Evolutionary conservation across 2,797 vertebrate species (phyloP), one percentile per base, ranked within the genome.

Genomic region (Hirundo rustica): DNA sequence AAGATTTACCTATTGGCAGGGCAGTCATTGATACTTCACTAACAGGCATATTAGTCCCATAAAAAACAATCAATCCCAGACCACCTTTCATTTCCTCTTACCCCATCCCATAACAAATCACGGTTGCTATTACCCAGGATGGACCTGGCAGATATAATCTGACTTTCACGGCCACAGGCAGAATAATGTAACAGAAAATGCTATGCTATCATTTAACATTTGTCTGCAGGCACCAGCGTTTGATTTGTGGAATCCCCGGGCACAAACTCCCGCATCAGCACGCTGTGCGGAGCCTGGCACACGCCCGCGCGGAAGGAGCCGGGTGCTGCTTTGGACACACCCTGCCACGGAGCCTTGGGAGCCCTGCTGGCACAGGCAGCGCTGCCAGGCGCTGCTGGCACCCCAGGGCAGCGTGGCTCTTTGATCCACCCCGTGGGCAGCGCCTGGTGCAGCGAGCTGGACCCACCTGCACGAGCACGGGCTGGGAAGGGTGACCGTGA

Each of bases 351-450:
- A 8, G 72, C 0, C 38, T 12, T 82, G 50, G 92, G 75, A 83
- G 54, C 68, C n/a, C 61, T 50, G 38, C 38, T 38, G 45, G 19
- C n/a, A 2, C 53, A 68, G 22, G 53, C 16, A 80, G 88, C 47
- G 7, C 11, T 77, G 16, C 61, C 57, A 60, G 77, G 36, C 53
- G 44, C 71, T 68, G 67, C 82, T 82, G 78, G 7, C 67, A 78
- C 34, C 85, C 44, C 71, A 19, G 87, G 58, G 85, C 85, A 85
- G 32, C 32, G 5, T 2, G 30, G 68, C 58, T 79, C 82, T 73
- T 94, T 88, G 88, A 95, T 90, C 94, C 94, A 72, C 95, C 83
- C 88, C 22, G 20, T 51, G 75, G 27, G 45, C 72, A 72, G 50
- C 15, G 62, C 25, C 87, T 58, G 38, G 38, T 38, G 38, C 38